phyloP scores from a whole-genome alignment of 2,113 vertebrate genomes.

The Pogonocichla stellata region DNA sequence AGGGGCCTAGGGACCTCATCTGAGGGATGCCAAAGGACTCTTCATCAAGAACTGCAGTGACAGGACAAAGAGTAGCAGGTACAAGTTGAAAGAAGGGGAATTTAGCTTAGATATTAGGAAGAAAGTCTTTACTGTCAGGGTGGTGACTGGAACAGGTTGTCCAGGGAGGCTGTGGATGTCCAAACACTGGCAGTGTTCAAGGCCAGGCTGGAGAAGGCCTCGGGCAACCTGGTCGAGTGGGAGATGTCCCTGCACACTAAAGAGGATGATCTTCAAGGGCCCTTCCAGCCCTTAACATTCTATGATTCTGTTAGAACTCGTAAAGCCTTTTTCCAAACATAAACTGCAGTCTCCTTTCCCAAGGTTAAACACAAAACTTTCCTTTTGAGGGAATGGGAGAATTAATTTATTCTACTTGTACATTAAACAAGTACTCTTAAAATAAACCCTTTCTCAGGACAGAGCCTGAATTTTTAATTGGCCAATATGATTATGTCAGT shows the following conservation, averaged over 20 bases:
- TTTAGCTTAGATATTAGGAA: background rate
- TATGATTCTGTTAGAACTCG: background rate
- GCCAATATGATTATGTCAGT: background rate
- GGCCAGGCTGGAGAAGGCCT: background rate
- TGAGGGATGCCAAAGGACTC: background rate
- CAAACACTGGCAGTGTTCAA: background rate
- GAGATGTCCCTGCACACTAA: background rate
- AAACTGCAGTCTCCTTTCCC: background rate
- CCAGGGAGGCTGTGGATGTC: background rate
- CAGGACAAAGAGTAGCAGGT: background rate
- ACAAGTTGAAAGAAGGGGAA: background rate
- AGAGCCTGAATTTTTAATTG: background rate
- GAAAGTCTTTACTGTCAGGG: background rate
- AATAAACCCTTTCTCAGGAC: background rate
- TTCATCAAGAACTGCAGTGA: background rate
- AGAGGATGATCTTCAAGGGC: background rate
- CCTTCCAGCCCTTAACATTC: background rate
- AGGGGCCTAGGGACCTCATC: background rate
- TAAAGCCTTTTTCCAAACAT: background rate
- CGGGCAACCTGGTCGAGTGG: background rate
- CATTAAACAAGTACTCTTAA: background rate
- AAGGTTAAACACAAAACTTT: background rate
- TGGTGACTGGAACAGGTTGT: background rate
- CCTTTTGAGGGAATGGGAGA: background rate
- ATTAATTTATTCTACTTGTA: background rate